phyloP scores from a whole-genome alignment of 2,888 invertebrate species.

The Ichneumoninae sp. region DNA sequence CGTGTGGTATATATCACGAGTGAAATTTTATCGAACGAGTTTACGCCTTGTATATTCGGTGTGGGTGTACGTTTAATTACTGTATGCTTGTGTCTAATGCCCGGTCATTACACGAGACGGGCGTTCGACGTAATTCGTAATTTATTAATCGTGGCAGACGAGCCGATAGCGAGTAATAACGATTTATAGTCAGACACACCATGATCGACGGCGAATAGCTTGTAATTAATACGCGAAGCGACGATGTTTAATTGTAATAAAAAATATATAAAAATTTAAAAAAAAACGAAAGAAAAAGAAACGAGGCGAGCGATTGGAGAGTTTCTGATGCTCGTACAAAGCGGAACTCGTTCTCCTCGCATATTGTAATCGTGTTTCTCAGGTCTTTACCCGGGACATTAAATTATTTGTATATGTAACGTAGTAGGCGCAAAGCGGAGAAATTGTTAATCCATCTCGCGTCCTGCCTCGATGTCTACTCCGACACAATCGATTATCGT shows the following conservation, averaged over 20 bases:
- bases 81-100: conserved; percentile 6
- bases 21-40: conserved; percentile 21
- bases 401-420: conserved; percentile 18
- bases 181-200: neutral
- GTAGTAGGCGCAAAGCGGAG: neutral
- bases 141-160: neutral
- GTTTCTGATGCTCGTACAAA: conserved; percentile 60
- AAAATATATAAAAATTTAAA: neutral
- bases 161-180: conserved; percentile 1
- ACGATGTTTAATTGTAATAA: conserved; percentile 32
- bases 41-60: conserved; percentile 30
- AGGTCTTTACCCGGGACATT: conserved; percentile 20
- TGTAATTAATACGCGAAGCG: conserved; percentile 38
- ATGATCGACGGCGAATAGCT: conserved; percentile 17
- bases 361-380: conserved; percentile 51
- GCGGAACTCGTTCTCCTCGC: conserved; percentile 67
- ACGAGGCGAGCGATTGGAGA: conserved; percentile 53
- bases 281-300: conserved; percentile 1
- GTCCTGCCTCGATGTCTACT: neutral
- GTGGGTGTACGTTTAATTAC: conserved; percentile 17
- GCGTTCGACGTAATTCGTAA: neutral
- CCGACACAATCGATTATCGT: neutral
- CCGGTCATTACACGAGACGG: neutral
- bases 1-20: conserved; percentile 55
- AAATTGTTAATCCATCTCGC: neutral